phyloP scores from a whole-genome alignment of 2,888 invertebrate genomes.

The Plagodis dolabraria region DNA sequence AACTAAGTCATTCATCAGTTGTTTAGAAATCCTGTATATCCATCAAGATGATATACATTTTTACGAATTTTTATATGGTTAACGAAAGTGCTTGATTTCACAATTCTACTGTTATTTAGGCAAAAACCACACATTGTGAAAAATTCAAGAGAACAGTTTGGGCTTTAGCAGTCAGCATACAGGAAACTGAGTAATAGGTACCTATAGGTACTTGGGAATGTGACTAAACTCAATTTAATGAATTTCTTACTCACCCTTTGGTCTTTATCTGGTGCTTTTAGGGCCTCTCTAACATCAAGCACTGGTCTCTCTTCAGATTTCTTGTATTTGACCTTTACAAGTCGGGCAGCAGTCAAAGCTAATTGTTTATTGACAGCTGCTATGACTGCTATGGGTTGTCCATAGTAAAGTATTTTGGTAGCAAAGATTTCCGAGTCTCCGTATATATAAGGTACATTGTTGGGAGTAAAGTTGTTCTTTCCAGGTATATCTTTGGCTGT shows the following conservation, averaged over 20 bases:
- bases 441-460: constrained; percentile 60
- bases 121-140: too few relatives aligned
- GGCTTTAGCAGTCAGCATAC: too few relatives aligned
- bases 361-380: constrained; percentile 86
- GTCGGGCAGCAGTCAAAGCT: constrained; percentile 56
- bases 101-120: too few relatives aligned
- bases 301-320: constrained; percentile 71
- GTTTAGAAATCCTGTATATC: too few relatives aligned
- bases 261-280: constrained; percentile 72
- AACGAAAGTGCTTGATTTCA: too few relatives aligned
- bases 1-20: too few relatives aligned
- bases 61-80: too few relatives aligned
- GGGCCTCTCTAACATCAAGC: constrained; percentile 75
- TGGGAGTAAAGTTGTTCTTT: constrained; percentile 84
- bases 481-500: constrained; percentile 89
- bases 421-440: constrained; percentile 81
- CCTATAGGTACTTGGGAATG: too few relatives aligned
- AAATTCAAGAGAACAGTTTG: too few relatives aligned
- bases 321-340: constrained; percentile 84
- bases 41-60: too few relatives aligned
- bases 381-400: constrained; percentile 91
- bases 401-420: constrained; percentile 85
- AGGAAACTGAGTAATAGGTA: too few relatives aligned
- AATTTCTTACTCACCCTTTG: constrained; percentile 57
- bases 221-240: too few relatives aligned